A percentile compares a stretch with the other conserved stretches of the same genome.
Evolutionary conservation across 2,797 vertebrate genomes (phyloP).

Genomic region (Triplophysa bombifrons): DNA sequence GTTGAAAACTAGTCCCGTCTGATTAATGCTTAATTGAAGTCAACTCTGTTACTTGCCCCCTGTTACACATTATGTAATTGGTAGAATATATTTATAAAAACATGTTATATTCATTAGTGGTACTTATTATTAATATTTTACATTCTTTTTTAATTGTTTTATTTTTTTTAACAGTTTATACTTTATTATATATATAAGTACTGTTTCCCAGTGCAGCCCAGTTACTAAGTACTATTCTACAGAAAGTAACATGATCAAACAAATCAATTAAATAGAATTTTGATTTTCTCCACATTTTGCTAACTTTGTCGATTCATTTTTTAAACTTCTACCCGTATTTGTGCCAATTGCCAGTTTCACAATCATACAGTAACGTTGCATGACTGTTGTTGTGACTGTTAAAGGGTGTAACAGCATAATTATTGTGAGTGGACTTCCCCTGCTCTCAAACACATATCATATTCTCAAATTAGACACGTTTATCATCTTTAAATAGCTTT

Average conservation of each 20-base stretch:
- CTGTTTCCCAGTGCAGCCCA: too few relatives aligned
- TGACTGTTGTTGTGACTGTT: background rate
- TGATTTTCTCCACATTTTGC: background rate
- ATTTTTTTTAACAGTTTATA: too few relatives aligned
- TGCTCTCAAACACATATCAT: constrained; percentile 57
- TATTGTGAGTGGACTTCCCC: constrained; percentile 20
- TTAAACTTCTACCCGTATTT: background rate
- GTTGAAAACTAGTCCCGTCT: background rate
- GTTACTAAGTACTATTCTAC: background rate
- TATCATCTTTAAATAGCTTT: constrained; percentile 56
- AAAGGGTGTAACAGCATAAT: constrained; percentile 12
- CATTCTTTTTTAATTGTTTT: too few relatives aligned
- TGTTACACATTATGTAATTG: too few relatives aligned
- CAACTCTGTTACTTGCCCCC: too few relatives aligned
- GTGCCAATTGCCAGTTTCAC: background rate
- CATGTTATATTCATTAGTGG: too few relatives aligned
- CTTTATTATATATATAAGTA: too few relatives aligned
- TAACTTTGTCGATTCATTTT: background rate
- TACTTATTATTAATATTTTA: too few relatives aligned
- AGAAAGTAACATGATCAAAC: too few relatives aligned
- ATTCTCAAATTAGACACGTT: constrained; percentile 63
- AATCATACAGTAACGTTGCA: background rate
- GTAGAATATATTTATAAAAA: too few relatives aligned
- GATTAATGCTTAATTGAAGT: background rate
- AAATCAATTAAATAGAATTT: too few relatives aligned